Base-by-base conservation (phyloP, 2,797 vertebrate genomes). In the Pipistrellus pygmaeus region DNA sequence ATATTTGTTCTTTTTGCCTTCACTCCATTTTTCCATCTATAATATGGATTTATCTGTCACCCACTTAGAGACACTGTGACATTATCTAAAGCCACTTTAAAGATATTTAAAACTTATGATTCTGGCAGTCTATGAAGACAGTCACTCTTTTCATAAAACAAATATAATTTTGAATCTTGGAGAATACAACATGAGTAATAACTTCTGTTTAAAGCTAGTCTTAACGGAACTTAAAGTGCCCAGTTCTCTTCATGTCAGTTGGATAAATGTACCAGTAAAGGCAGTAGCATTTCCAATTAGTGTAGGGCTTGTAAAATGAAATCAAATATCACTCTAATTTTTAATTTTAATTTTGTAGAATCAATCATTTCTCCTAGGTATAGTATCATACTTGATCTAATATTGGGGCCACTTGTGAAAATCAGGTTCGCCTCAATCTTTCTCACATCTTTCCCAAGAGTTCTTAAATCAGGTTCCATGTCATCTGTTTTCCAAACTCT, bases 131-230 rank as follows among this genome's bases (percentile, higher is more conserved):
- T 77, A 55, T 57, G 25, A 55, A 75, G 3, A 94, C 38, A 38
- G 76, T 14, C 6, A 35, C 32, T 60, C 90, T 95, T 68, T 57
- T 51, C 20, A 75, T 90, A 81, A 90, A 80, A 71, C 53, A 83
- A 84, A 83, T 90, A 72, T 11, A 8, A 93, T 69, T 95, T 94
- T 85, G 44, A 72, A 91, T 27, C 44, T 81, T 82, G 9, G 32
- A 55, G 82, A 94, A 11, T 90, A 77, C 4, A 81, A 89, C 90
- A 76, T 91, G 72, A 95, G 8, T 90, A 81, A 73, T 94, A 91
- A 71, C 57, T 93, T 93, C 69, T 93, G 55, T 94, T 90, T 75
- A 92, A 94, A 90, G 15, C 82, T 69, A 83, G 8, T 73, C 77
- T 66, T 53, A 73, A 90, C 95, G 30, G 30, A 94, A 85, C 87